These are phyloP conservation scores for Pteropus alecto DNA, from an alignment of 2,113 vertebrate species.

Conservation along the genomic window DNA sequence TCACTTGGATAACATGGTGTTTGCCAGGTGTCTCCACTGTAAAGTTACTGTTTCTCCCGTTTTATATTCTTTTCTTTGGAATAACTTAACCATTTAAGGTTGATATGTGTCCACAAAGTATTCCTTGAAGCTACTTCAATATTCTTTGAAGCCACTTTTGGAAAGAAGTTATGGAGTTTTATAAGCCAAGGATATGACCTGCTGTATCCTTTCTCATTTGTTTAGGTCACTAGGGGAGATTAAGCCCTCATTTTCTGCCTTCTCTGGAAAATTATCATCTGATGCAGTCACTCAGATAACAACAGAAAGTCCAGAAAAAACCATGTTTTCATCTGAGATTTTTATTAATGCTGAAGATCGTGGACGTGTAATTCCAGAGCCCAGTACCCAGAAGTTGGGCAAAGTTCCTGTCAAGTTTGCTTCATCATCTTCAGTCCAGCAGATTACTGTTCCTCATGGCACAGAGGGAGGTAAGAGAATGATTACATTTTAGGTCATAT, in stretches of 20 bases:
- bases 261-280: slow-evolving; percentile 44
- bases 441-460: slow-evolving; percentile 32
- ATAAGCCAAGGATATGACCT: neutral
- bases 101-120: neutral
- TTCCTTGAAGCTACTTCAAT: neutral
- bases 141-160: neutral
- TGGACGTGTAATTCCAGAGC: neutral
- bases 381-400: fast-evolving
- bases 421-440: neutral
- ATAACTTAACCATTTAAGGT: neutral
- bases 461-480: slow-evolving; percentile 77
- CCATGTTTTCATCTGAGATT: slow-evolving; percentile 78
- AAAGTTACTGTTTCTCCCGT: neutral
- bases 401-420: slow-evolving; percentile 15
- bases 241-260: neutral
- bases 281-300: slow-evolving; percentile 83
- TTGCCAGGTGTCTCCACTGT: neutral
- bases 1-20: neutral
- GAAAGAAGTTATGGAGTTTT: neutral
- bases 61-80: neutral
- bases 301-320: slow-evolving; percentile 68
- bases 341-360: slow-evolving; percentile 46
- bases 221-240: neutral
- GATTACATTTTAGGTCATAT: neutral
- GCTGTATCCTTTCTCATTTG: neutral